Conservation (phyloP, 2,113 vertebrate genomes). For the Puffinus mauretanicus region DNA sequence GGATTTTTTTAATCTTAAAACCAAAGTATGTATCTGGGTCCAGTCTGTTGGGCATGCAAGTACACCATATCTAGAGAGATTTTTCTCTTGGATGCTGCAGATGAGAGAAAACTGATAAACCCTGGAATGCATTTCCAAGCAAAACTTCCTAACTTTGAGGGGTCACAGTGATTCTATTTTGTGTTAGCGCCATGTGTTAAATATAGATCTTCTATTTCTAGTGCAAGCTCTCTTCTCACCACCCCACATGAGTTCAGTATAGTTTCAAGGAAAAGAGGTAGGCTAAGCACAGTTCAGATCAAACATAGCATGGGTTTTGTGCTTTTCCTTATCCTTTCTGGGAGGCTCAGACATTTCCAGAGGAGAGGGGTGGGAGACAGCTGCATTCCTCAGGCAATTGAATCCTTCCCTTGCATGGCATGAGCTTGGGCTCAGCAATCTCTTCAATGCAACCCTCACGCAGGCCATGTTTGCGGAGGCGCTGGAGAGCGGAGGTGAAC, state of each 20-base stretch:
- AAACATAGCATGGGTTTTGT: neutral
- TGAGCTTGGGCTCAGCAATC: neutral
- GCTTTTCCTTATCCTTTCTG: neutral
- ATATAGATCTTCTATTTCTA: conserved; percentile 21
- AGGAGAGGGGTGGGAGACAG: neutral
- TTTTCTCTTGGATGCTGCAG: neutral
- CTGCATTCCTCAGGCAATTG: neutral
- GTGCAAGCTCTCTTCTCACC: neutral
- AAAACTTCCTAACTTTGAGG: neutral
- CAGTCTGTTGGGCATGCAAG: neutral
- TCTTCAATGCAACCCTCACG: neutral
- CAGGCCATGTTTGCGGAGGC: neutral
- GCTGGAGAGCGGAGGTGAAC: neutral
- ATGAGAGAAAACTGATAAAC: conserved; percentile 23
- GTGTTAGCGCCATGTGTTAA: neutral
- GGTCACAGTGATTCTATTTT: neutral
- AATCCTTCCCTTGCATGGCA: neutral
- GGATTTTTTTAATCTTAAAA: neutral
- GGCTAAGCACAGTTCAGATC: neutral
- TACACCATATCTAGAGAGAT: neutral
- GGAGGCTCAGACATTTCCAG: neutral
- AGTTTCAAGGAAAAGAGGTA: neutral
- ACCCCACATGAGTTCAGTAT: neutral
- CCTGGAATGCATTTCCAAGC: neutral
- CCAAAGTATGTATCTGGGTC: neutral